phyloP scores from a whole-genome alignment of 2,797 vertebrate species.

The Ceryle rudis region DNA sequence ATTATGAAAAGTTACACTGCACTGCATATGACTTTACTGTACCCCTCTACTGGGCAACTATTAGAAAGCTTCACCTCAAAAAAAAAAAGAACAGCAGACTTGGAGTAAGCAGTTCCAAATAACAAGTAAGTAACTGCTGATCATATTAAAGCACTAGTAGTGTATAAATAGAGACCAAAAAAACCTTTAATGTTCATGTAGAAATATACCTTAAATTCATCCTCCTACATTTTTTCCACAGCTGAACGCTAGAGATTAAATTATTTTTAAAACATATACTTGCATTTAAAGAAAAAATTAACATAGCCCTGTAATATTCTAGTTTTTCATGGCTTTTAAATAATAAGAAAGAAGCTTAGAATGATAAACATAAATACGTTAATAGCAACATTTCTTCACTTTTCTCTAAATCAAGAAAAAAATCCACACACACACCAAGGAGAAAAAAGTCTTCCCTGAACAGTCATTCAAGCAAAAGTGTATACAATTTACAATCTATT shows the following conservation, averaged over 20 bases:
- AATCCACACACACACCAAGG: not conserved
- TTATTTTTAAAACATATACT: not conserved
- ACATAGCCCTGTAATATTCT: not conserved
- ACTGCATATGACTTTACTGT: not conserved
- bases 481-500: conserved; percentile 4
- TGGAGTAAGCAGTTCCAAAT: not conserved
- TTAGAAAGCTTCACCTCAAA: not conserved
- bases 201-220: not conserved
- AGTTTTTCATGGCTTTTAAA: not conserved
- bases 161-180: not conserved
- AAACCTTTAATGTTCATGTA: not conserved
- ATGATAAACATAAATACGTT: not conserved
- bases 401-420: not conserved
- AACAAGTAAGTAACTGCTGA: not conserved
- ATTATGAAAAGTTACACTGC: not conserved
- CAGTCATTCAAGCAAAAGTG: not conserved
- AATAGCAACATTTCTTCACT: not conserved
- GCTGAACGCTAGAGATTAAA: not conserved
- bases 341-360: not conserved
- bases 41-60: not conserved
- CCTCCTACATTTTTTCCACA: not conserved
- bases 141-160: not conserved
- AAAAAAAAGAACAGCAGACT: not conserved
- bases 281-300: not conserved
- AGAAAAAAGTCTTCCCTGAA: not conserved